Base-by-base conservation (phyloP, 2,888 invertebrate species). In the Hemithea aestivaria region DNA sequence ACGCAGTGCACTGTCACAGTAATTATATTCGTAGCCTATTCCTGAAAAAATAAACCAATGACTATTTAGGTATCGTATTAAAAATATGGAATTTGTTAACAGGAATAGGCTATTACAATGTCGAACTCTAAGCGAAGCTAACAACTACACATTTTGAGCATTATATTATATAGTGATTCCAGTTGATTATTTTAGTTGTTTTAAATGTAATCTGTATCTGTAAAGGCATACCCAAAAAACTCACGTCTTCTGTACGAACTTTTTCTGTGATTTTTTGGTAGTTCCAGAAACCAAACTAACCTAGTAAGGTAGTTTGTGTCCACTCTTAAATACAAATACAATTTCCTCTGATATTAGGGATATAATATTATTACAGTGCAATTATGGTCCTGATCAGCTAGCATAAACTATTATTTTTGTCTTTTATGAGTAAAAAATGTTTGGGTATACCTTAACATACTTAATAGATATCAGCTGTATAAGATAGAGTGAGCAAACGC, bases 1-100 rank as follows among this genome's bases (percentile, higher is more conserved):
- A 48, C 42, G 44, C 45, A 40, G 50, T 53, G 48, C 76, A 71
- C 62, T 54, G 66, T 66, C 67, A 67, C 66, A 72, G 53, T 4
- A 51, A 53, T 53, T 46, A 43, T 40, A 37, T 38, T 32, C 28
- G 39, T 43, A 56, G 51, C 64, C 58, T 58, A 65, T 53, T 53
- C 58, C 64, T 59, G 62, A 4, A 9, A 23, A 23, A 36, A 31
- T 16, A 20, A 22, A 9, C 7, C 20, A 16, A 11, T 11, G 20
- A 5, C 16, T 4, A 16, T 16, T 16, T 16, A 16, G 2, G 16
- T 16, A 16, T 16, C 16, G 23, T 25, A 10, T 16, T 24, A 16
- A 26, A 30, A 26, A 28, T 23, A 12, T 20, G 16, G 22, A 8
- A 9, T 16, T 5, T 16, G 2, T 24, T 57, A 55, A 66, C 70